A percentile compares a stretch with the other conserved stretches of the same genome.
Conservation (phyloP, 2,888 invertebrate species). For the Clistopyga incitator region DNA sequence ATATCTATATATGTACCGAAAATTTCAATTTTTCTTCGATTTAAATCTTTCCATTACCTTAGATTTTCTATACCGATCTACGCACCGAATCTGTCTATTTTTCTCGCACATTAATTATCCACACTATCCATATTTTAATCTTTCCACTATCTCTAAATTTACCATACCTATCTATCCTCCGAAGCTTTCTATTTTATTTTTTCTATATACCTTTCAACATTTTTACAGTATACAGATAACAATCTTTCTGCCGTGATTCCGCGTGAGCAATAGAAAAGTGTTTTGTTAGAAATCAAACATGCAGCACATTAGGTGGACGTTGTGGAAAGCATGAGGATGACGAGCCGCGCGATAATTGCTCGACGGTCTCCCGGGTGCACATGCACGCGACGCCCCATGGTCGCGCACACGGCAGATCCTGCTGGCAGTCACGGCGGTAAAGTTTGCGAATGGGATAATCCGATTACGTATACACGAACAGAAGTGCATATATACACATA, state of each 20-base stretch:
- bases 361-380: constrained; percentile 54
- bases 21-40: no score
- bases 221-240: not conserved
- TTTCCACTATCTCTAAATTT: no score
- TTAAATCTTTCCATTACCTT: no score
- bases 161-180: no score
- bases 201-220: no score
- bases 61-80: no score
- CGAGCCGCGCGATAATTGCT: constrained; percentile 67
- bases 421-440: constrained; percentile 68
- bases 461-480: constrained; percentile 65
- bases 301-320: constrained; percentile 39
- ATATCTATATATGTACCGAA: no score
- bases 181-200: no score
- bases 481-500: constrained; percentile 28
- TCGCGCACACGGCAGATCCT: constrained; percentile 55
- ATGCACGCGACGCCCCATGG: constrained; percentile 52
- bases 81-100: no score
- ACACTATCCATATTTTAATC: no score
- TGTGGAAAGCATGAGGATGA: constrained; percentile 58
- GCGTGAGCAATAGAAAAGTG: constrained; percentile 16
- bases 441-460: constrained; percentile 68
- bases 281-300: constrained; percentile 51
- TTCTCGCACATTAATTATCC: no score
- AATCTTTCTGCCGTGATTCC: not conserved